phyloP scores from a whole-genome alignment of 1,140 invertebrate species.

The Drosophila carrolli region DNA sequence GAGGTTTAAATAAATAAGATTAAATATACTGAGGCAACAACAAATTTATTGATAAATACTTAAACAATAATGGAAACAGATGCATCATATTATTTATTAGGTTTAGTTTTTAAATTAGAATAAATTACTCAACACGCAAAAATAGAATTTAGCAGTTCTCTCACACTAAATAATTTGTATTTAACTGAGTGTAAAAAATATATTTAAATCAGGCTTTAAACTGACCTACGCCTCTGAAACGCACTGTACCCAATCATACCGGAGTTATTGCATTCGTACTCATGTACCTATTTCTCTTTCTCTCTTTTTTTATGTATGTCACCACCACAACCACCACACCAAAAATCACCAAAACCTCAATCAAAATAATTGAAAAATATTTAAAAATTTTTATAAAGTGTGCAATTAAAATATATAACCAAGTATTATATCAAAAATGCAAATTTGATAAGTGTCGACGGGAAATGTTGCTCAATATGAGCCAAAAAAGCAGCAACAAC shows the following conservation, averaged over 20 bases:
- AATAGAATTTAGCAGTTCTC: no score
- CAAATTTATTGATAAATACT: no score
- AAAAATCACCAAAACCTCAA: slow-evolving; percentile 33
- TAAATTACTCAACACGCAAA: no score
- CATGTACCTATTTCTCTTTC: slow-evolving; percentile 60
- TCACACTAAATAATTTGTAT: no score
- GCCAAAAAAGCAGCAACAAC: slow-evolving; percentile 30
- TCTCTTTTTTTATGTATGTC: slow-evolving; percentile 59
- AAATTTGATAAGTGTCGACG: slow-evolving; percentile 36
- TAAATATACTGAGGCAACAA: background rate
- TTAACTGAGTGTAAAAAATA: background rate
- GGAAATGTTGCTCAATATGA: slow-evolving; percentile 57
- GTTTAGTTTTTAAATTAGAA: no score
- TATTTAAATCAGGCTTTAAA: background rate
- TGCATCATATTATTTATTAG: no score
- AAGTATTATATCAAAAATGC: slow-evolving; percentile 19
- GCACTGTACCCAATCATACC: slow-evolving; percentile 2
- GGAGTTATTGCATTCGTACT: slow-evolving; percentile 39
- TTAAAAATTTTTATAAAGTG: slow-evolving; percentile 12
- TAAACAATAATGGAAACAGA: no score
- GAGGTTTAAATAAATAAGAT: background rate
- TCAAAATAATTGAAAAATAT: slow-evolving; percentile 2
- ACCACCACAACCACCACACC: slow-evolving; percentile 33
- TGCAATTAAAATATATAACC: slow-evolving; percentile 28
- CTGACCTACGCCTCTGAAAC: background rate